Base-by-base conservation (phyloP, 2,888 invertebrate species). In the Callosobruchus maculatus region DNA sequence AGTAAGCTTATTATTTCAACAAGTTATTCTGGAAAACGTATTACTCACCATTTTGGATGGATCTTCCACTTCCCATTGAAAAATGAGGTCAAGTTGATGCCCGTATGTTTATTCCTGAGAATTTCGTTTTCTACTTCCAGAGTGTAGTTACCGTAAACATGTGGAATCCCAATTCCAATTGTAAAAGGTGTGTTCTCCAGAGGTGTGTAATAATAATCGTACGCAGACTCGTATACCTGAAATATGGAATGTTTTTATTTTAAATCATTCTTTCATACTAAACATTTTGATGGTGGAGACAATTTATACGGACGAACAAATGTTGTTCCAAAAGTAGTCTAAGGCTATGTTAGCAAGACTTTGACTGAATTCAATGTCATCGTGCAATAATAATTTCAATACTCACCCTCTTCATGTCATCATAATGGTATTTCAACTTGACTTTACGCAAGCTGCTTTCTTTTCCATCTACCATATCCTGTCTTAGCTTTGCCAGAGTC, bases 151-250 rank as follows among this genome's bases (percentile, higher is more conserved):
- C 95, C 97, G 83, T 97, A 97, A 0, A 89, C 90, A 81, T 92
- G 91, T 0, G 97, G 97, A 79, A 97, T 87, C 0, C 94, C 95
- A 76, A 97, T 91, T 0, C 94, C 97, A 85, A 97, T 89, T 0
- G 95, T 93, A 86, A 97, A 97, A 0, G 97, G 96, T 0, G 96
- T 96, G 93, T 93, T 92, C n/a, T 91, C 90, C 69, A 97, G 87
- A 67, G 94, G 93, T 18, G 94, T 92, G 86, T 91, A 96, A 87
- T 93, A 96, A 85, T 96, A 97, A 85, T 96, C 92, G 83, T 94
- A 93, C 77, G 91, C 90, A 81, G 94, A 93, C 78, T 94, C 90
- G 0, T 93, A 92, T 70, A 96, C 49, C 49, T 49, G 13, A 7
- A 26, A 26, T 2, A 26, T 26, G 26, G 26, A 26, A 4, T 26